These are phyloP conservation scores for Eptatretus burgeri DNA, from an alignment of 2,113 vertebrate species.

Conservation along the genomic window DNA sequence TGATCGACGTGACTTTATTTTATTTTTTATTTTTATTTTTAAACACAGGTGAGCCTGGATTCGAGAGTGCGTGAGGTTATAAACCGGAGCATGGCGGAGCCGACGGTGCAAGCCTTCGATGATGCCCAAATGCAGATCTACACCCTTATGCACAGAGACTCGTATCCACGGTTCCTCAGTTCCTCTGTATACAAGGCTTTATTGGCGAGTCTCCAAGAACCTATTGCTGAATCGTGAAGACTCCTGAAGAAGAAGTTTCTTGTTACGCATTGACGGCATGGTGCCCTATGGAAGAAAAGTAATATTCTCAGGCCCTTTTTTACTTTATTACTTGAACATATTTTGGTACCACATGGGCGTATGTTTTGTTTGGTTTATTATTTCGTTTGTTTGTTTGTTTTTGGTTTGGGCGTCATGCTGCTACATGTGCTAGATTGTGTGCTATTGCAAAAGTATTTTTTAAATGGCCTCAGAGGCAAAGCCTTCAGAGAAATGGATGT, in stretches of 20 bases:
- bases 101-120: constrained; percentile 36
- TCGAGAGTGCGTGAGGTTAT: constrained; percentile 44
- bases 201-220: neutral
- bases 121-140: constrained; percentile 45
- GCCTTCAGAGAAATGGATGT: no score
- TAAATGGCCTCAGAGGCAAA: no score
- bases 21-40: neutral
- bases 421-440: no score
- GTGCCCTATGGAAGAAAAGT: neutral
- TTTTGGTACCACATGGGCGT: constrained; percentile 3
- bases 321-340: constrained; percentile 6
- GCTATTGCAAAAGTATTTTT: no score
- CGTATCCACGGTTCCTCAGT: constrained; percentile 48
- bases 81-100: constrained; percentile 35
- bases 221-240: neutral
- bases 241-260: neutral
- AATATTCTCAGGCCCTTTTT: constrained; percentile 4
- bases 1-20: no score
- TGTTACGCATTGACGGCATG: neutral
- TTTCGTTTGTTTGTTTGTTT: neutral
- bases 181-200: constrained; percentile 40
- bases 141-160: constrained; percentile 48
- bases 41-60: constrained; percentile 36
- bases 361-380: neutral
- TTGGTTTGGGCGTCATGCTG: neutral